Evolutionary conservation across 2,113 vertebrate genomes (phyloP), one percentile per base, ranked within the genome.

Genomic region (Aplodontia rufa): DNA sequence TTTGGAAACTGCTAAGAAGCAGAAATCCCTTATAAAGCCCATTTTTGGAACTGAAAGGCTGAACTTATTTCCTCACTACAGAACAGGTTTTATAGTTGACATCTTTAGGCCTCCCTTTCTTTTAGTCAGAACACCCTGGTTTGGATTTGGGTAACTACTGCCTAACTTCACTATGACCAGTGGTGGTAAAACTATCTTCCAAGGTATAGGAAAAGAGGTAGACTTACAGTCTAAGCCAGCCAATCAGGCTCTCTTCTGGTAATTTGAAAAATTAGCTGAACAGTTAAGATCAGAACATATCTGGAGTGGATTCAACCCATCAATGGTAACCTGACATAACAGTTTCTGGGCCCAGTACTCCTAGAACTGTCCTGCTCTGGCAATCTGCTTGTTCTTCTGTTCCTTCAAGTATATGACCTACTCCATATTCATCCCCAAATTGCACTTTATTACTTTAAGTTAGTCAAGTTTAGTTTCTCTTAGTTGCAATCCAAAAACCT

Each of bases 401-500:
- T 83, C 55, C 58, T 94, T 93, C 81, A 95, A 35, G 47, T 88
- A 26, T 51, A 80, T 80, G 71, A 84, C 72, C 64, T 79, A 42
- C 22, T 76, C 58, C 17, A 69, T 66, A 89, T 4, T 9, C 45
- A 89, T 68, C 42, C 40, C 14, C 64, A 86, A 69, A 22, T 32
- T 71, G 13, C n/a, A 17, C 42, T 69, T 55, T 45, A 62, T 64
- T 4, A 13, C 45, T 60, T 80, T 81, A 86, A 94, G 75, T 87
- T 78, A 84, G 32, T 28, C 74, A 87, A 37, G 69, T 30, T 69
- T 79, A 86, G 10, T 35, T 86, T 95, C 26, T 85, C 58, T 94
- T 94, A 60, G 37, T 91, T 83, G 10, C 26, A 69, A 85, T 85
- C 58, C 85, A 89, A 95, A 84, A 76, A 16, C 37, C 78, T 94